Evolutionary conservation across 1,140 invertebrate genomes (phyloP).

Genomic region (Bombus waltoni): DNA sequence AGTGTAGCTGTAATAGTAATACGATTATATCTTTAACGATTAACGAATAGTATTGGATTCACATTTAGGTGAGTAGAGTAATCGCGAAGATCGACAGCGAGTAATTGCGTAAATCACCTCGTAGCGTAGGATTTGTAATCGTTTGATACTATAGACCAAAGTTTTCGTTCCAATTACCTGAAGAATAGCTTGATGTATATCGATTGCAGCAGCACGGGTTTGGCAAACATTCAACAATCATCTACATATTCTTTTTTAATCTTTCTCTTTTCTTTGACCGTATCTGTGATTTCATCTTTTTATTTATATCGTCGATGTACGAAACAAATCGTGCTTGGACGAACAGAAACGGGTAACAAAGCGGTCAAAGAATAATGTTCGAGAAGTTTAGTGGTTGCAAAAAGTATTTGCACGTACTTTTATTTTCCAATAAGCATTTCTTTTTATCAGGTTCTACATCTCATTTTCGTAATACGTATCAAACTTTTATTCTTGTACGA

Average conservation of each 20-base stretch:
- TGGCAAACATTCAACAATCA: not conserved
- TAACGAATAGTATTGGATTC: not conserved
- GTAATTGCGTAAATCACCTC: not conserved
- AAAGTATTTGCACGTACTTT: no score
- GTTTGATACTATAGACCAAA: constrained; percentile 48
- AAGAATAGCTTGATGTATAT: constrained; percentile 11
- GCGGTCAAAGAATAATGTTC: not conserved
- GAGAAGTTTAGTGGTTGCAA: not conserved
- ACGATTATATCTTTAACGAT: not conserved
- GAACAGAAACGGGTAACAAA: constrained; percentile 13
- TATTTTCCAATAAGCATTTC: no score
- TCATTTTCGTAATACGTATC: no score
- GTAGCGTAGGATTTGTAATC: not conserved
- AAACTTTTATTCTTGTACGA: no score
- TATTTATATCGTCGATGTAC: constrained; percentile 22
- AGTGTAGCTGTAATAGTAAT: constrained; percentile 9
- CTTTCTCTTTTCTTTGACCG: constrained; percentile 3
- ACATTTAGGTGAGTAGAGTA: not conserved
- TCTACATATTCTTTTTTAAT: not conserved
- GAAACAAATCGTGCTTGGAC: constrained; percentile 1
- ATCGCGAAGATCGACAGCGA: no score
- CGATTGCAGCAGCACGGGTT: not conserved
- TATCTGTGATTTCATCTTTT: constrained; percentile 42
- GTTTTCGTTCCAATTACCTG: constrained; percentile 31
- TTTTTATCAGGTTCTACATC: no score